Percentiles rank a stretch among this genome's conserved stretches.
Conservation (phyloP, 2,797 vertebrate species). For the Xiphophorus birchmanni region DNA sequence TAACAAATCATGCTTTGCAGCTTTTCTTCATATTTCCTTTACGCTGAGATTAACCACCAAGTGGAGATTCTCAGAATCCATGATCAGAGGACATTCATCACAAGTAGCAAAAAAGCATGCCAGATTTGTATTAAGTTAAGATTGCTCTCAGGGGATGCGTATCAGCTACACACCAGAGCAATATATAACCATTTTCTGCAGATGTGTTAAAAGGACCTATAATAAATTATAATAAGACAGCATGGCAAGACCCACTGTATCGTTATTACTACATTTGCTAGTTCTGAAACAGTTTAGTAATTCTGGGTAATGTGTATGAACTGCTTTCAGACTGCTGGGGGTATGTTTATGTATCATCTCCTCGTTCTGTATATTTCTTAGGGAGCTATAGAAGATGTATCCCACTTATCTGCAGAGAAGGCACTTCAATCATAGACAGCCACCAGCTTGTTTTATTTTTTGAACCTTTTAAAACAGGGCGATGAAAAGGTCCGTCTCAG, state of each 20-base stretch:
- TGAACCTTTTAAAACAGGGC: conserved; percentile 44
- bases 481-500: conserved; percentile 50
- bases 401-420: conserved; percentile 41
- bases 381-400: conserved; percentile 27
- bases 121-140: conserved; percentile 45
- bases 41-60: conserved; percentile 47
- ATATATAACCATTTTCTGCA: conserved; percentile 53
- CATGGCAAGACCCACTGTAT: conserved; percentile 39
- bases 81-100: conserved; percentile 54
- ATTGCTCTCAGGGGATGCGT: conserved; percentile 37
- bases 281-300: conserved; percentile 73
- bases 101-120: conserved; percentile 40
- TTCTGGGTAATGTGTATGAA: conserved; percentile 76
- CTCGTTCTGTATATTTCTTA: conserved; percentile 20
- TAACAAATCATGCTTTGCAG: conserved; percentile 46
- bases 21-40: conserved; percentile 43
- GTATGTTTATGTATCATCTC: conserved; percentile 63
- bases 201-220: conserved; percentile 46
- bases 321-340: conserved; percentile 64
- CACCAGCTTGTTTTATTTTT: conserved; percentile 41
- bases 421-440: conserved; percentile 57
- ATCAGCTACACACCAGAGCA: conserved; percentile 17
- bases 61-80: conserved; percentile 41
- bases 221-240: conserved; percentile 78
- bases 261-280: conserved; percentile 64